Evolutionary conservation across 1,140 invertebrate genomes (phyloP).

Genomic region (Cryptotermes secundus): DNA sequence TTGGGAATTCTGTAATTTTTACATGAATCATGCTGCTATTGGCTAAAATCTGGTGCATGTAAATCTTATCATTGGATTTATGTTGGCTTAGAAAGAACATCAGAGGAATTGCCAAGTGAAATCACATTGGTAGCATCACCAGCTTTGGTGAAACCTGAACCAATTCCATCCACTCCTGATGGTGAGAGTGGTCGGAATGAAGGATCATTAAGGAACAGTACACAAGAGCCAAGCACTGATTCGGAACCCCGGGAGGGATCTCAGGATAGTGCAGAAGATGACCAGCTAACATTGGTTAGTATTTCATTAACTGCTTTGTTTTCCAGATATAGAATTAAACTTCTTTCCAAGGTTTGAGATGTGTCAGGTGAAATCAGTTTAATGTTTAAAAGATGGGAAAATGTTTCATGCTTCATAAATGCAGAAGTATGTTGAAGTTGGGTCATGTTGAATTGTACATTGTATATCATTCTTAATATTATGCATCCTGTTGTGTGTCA

Average conservation of each 20-base stretch:
- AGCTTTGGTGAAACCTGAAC: slow-evolving; percentile 54
- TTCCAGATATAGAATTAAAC: no score
- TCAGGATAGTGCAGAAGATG: slow-evolving; percentile 53
- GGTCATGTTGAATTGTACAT: no score
- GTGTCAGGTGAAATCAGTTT: no score
- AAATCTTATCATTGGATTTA: background rate
- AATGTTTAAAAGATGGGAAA: no score
- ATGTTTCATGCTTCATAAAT: no score
- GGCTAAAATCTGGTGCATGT: no score
- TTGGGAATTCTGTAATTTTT: no score
- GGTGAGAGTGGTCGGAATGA: slow-evolving; percentile 32
- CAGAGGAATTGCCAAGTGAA: slow-evolving; percentile 53
- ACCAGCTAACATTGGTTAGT: slow-evolving; percentile 51
- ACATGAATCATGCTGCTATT: no score
- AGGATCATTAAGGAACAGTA: slow-evolving; percentile 36
- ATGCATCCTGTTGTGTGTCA: no score
- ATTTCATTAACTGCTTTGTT: background rate
- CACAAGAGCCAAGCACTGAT: slow-evolving; percentile 41
- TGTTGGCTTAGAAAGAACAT: slow-evolving; percentile 40
- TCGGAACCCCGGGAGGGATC: slow-evolving; percentile 48
- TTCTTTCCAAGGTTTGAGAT: no score
- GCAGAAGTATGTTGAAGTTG: no score
- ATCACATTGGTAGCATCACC: slow-evolving; percentile 51
- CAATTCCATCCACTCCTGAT: slow-evolving; percentile 46
- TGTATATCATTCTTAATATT: no score